A percentile compares a stretch with the other conserved stretches of the same genome.
phyloP scores from a whole-genome alignment of 2,113 vertebrate genomes.

The Progne subis region DNA sequence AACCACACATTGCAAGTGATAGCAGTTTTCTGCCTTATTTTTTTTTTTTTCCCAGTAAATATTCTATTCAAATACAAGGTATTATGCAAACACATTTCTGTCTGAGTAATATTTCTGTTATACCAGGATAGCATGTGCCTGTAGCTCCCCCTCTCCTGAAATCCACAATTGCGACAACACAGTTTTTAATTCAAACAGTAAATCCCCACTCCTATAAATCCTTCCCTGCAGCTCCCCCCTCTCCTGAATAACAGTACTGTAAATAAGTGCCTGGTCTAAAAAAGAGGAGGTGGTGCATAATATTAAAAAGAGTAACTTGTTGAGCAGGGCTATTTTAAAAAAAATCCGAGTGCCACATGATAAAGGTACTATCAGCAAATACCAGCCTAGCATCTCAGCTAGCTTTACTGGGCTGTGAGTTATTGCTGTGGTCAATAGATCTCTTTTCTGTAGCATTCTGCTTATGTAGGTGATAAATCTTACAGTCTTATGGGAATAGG shows the following conservation, averaged over 20 bases:
- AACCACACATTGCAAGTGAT: not conserved
- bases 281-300: not conserved
- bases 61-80: conserved; percentile 21
- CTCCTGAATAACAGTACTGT: not conserved
- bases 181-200: conserved; percentile 1
- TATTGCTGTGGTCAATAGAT: conserved; percentile 74
- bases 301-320: conserved; percentile 42
- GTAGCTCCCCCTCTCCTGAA: conserved; percentile 9
- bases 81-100: conserved; percentile 19
- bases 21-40: not conserved
- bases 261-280: conserved; percentile 28
- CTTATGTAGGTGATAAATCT: conserved; percentile 81
- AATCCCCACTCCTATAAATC: not conserved
- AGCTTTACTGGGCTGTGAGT: conserved; percentile 71
- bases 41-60: not conserved
- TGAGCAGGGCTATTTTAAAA: conserved; percentile 9
- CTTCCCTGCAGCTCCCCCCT: not conserved
- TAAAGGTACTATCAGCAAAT: conserved; percentile 73
- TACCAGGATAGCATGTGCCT: not conserved
- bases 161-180: not conserved
- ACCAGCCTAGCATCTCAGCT: conserved; percentile 66
- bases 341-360: not conserved
- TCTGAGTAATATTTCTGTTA: conserved; percentile 9
- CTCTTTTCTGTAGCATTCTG: conserved; percentile 75
- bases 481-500: conserved; percentile 71